These are phyloP conservation scores for Eretmochelys imbricata DNA, from an alignment of 2,113 vertebrate species.

Conservation along the genomic window DNA sequence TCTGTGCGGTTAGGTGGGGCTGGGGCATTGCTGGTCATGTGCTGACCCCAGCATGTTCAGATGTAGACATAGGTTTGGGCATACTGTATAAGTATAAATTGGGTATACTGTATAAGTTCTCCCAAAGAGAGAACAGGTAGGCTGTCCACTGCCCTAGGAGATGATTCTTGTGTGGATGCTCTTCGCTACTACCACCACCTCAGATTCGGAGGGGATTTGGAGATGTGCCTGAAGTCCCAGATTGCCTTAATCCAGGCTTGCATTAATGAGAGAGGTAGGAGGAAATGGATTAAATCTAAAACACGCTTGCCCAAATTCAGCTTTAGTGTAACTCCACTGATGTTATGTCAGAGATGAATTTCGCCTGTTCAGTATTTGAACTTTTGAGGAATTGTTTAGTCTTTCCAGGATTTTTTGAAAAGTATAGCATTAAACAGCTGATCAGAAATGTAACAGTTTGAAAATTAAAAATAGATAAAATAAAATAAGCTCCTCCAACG, in stretches of 20 bases:
- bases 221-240: neutral
- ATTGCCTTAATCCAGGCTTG: neutral
- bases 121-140: neutral
- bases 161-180: neutral
- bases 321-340: neutral
- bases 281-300: neutral
- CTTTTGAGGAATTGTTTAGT: neutral
- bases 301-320: neutral
- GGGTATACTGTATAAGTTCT: neutral
- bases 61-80: neutral
- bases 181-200: neutral
- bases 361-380: neutral
- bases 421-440: conserved; percentile 1
- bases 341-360: neutral
- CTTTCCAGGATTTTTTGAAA: neutral
- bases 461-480: conserved; percentile 33
- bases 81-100: neutral
- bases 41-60: neutral
- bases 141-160: neutral
- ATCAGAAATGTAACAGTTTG: conserved; percentile 6
- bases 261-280: neutral
- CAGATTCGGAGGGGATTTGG: neutral
- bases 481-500: neutral
- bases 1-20: neutral
- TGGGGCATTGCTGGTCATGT: neutral